Evolutionary conservation across 2,888 invertebrate species (phyloP).

Genomic region (Cheilosia pagana): DNA sequence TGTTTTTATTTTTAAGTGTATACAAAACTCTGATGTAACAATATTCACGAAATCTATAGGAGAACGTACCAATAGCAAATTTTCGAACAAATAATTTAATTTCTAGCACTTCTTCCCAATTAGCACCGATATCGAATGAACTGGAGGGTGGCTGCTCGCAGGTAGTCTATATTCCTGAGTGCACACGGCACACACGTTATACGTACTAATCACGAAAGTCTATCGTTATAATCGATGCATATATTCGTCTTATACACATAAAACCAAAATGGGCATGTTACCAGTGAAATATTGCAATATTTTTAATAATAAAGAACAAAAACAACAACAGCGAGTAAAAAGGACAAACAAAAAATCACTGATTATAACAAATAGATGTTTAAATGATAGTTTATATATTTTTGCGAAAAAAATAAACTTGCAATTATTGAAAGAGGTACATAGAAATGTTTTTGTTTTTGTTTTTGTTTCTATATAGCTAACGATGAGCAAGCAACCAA

Average conservation of each 20-base stretch:
- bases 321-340: conserved; percentile 11
- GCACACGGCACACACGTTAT: conserved; percentile 86
- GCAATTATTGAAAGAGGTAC: not conserved
- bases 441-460: conserved; percentile 19
- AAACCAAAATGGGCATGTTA: conserved; percentile 63
- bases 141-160: conserved; percentile 83
- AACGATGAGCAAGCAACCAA: conserved; percentile 55
- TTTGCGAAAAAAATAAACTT: conserved; percentile 14
- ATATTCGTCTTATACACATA: conserved; percentile 65
- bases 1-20: conserved; percentile 17
- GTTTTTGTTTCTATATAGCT: conserved; percentile 29
- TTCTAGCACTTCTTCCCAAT: conserved; percentile 84
- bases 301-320: conserved; percentile 49
- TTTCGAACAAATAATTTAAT: conserved; percentile 69
- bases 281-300: conserved; percentile 59
- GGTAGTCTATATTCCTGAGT: conserved; percentile 86
- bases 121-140: conserved; percentile 87
- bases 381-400: conserved; percentile 23
- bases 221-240: conserved; percentile 75
- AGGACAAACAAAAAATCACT: not conserved
- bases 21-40: conserved; percentile 47
- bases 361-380: conserved; percentile 7
- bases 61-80: conserved; percentile 61
- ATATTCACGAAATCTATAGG: conserved; percentile 40
- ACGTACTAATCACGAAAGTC: conserved; percentile 78